Evolutionary conservation across 2,113 vertebrate species (phyloP).

Genomic region (Globicephala melas): DNA sequence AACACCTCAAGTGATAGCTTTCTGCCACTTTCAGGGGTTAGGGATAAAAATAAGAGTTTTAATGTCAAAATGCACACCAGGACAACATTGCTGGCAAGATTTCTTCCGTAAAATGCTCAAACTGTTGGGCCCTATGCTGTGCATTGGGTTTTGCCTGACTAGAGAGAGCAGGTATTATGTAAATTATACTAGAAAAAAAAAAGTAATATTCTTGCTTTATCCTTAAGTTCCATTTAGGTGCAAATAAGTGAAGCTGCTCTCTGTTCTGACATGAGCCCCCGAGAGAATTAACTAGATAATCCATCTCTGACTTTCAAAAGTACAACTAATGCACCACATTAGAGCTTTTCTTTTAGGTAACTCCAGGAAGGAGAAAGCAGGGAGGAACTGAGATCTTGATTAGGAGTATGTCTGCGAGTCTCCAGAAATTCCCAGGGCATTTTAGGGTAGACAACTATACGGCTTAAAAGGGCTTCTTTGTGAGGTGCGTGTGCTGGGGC

Average conservation of each 20-base stretch:
- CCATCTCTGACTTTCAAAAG: conserved; percentile 45
- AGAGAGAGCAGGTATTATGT: not conserved
- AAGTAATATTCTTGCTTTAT: not conserved
- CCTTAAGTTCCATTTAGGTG: not conserved
- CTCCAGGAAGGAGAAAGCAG: not conserved
- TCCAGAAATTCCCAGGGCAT: not conserved
- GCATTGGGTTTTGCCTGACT: not conserved
- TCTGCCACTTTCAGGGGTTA: not conserved
- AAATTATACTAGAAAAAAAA: conserved; percentile 35
- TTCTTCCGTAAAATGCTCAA: not conserved
- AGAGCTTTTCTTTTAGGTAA: conserved; percentile 34
- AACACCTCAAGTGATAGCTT: not conserved
- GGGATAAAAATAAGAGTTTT: conserved; percentile 62
- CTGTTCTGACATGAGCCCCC: not conserved
- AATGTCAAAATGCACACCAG: conserved; percentile 44
- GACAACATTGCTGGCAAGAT: not conserved
- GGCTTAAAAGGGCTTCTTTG: not conserved
- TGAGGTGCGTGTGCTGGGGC: not conserved
- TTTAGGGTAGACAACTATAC: not conserved
- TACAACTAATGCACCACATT: conserved; percentile 23
- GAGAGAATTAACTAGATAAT: conserved; percentile 41
- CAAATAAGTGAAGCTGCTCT: conserved; percentile 21
- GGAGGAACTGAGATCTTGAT: not conserved
- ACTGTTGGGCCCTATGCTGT: not conserved
- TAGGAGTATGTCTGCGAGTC: not conserved